These are phyloP conservation scores for Clarias macrocephalus DNA, from an alignment of 2,113 vertebrate species.

Conservation along the genomic window DNA sequence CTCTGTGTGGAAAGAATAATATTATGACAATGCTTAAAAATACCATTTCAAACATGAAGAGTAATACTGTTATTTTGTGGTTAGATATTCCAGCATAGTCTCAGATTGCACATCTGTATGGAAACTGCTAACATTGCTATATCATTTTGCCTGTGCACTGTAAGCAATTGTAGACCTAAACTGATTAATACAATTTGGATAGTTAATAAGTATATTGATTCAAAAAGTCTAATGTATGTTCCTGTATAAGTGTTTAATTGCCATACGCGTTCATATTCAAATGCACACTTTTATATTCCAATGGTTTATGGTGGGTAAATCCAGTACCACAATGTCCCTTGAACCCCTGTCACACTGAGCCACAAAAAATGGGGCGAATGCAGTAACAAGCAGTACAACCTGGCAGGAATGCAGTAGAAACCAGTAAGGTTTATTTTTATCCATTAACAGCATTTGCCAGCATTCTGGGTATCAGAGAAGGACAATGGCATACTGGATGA, in stretches of 20 bases:
- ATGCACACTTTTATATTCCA: neutral
- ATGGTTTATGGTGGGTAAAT: neutral
- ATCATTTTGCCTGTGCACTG: neutral
- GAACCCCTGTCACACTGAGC: no score
- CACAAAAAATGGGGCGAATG: no score
- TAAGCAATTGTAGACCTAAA: neutral
- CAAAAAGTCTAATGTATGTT: neutral
- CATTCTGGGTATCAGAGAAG: no score
- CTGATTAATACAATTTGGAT: neutral
- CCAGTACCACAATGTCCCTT: neutral
- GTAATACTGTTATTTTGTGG: neutral
- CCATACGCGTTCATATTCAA: neutral
- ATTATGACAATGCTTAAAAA: conserved; percentile 47
- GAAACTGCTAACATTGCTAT: neutral
- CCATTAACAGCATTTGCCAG: no score
- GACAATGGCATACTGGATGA: no score
- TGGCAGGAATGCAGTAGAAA: no score
- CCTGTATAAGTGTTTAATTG: neutral
- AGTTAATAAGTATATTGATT: neutral
- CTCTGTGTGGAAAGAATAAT: conserved; percentile 42
- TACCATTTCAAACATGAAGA: conserved; percentile 14
- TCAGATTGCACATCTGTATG: neutral
- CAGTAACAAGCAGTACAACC: no score
- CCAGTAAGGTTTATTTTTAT: no score
- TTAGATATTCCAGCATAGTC: neutral